Conservation (phyloP, 2,113 vertebrate species). For the Opisthocomus hoazin region DNA sequence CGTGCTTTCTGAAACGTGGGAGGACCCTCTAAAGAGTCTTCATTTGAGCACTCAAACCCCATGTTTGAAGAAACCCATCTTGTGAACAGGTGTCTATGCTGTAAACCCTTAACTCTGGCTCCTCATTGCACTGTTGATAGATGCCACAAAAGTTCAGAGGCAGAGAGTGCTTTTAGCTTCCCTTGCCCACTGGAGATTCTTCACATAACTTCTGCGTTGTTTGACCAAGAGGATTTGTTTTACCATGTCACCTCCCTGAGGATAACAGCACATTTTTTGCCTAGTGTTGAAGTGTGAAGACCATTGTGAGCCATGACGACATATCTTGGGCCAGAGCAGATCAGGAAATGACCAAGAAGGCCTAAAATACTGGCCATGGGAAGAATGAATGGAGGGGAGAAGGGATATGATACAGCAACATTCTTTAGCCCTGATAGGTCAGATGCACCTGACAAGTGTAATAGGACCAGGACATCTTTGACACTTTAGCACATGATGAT, state of each 20-base stretch:
- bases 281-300: conserved; percentile 18
- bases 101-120: not conserved
- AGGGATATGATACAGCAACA: not conserved
- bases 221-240: conserved; percentile 34
- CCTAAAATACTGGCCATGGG: not conserved
- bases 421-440: conserved; percentile 2
- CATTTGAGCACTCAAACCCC: not conserved
- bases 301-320: conserved; percentile 37
- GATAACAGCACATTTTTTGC: conserved; percentile 8
- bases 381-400: conserved; percentile 37
- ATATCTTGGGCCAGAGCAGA: not conserved
- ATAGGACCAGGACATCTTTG: conserved; percentile 4
- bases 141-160: not conserved
- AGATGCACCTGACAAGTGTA: conserved; percentile 9
- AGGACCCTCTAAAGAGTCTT: not conserved
- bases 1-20: not conserved
- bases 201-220: conserved; percentile 15
- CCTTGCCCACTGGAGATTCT: conserved; percentile 41
- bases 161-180: not conserved
- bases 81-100: not conserved
- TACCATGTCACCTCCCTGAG: conserved; percentile 28
- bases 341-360: not conserved
- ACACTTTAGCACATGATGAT: conserved; percentile 26
- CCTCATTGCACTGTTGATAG: not conserved
- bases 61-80: not conserved